Percentiles rank a stretch among this genome's conserved stretches.
phyloP scores from a whole-genome alignment of 2,797 vertebrate genomes.

The Oceanodroma leucorhoa region DNA sequence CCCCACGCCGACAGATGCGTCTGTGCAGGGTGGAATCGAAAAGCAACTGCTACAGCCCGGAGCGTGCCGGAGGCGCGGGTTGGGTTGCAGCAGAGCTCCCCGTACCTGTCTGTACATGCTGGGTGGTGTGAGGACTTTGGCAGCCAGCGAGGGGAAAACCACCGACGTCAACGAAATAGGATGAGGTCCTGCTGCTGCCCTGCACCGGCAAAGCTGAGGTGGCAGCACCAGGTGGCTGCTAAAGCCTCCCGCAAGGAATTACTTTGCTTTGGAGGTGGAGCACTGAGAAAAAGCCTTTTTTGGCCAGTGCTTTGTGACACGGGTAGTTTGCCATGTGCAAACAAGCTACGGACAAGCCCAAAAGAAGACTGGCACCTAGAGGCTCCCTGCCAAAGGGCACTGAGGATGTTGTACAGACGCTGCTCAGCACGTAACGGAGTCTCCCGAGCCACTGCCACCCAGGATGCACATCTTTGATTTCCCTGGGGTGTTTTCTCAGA shows the following conservation, averaged over 20 bases:
- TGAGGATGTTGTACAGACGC: not conserved
- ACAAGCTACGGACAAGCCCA: not conserved
- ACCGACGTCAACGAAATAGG: not conserved
- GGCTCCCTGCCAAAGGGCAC: not conserved
- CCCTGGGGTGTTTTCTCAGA: not conserved
- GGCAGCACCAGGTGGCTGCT: not conserved
- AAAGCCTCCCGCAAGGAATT: not conserved
- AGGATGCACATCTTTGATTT: not conserved
- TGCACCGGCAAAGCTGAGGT: not conserved
- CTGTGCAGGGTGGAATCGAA: not conserved
- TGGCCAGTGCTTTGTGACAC: not conserved
- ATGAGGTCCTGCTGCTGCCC: not conserved
- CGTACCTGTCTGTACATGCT: not conserved
- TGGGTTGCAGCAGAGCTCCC: not conserved
- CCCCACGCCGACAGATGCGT: not conserved
- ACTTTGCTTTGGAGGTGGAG: not conserved
- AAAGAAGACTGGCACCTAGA: not conserved
- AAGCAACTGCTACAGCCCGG: not conserved
- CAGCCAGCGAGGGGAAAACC: not conserved
- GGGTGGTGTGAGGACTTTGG: not conserved
- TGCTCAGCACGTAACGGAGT: not conserved
- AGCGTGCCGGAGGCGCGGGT: not conserved
- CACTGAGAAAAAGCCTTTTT: not conserved
- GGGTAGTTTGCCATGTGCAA: rapidly evolving
- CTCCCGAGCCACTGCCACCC: not conserved